Percentiles rank a stretch among this genome's conserved stretches.
Evolutionary conservation across 2,113 vertebrate genomes (phyloP).

Genomic region (Aegypius monachus): DNA sequence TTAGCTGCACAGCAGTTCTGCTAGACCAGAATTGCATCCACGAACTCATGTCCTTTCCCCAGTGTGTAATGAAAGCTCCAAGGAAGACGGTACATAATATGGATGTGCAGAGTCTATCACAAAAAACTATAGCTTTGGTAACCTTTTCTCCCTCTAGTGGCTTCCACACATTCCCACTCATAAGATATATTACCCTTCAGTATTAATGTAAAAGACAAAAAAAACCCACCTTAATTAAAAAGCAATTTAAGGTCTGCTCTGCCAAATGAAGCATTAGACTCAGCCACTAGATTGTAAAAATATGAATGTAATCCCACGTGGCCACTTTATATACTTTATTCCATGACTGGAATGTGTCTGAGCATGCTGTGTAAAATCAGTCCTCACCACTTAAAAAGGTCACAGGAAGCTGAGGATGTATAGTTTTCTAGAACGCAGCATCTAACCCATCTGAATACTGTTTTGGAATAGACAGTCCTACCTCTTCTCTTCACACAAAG

Average conservation of each 20-base stretch:
- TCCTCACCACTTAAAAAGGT: neutral
- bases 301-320: neutral
- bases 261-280: neutral
- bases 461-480: neutral
- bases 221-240: neutral
- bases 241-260: neutral
- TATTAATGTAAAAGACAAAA: neutral
- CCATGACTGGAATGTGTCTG: neutral
- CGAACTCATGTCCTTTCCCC: neutral
- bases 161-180: neutral
- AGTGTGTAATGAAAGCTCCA: neutral
- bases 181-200: neutral
- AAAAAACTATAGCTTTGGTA: neutral
- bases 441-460: neutral
- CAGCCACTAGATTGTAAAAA: neutral
- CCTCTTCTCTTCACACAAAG: neutral
- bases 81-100: neutral
- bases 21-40: neutral
- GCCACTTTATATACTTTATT: neutral
- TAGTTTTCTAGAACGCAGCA: neutral
- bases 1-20: neutral
- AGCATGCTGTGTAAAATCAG: neutral
- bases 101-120: neutral
- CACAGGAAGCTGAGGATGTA: neutral
- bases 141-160: neutral